These are phyloP conservation scores for Sebastes itinus DNA, from an alignment of 2,797 vertebrate species.

Conservation along the genomic window DNA sequence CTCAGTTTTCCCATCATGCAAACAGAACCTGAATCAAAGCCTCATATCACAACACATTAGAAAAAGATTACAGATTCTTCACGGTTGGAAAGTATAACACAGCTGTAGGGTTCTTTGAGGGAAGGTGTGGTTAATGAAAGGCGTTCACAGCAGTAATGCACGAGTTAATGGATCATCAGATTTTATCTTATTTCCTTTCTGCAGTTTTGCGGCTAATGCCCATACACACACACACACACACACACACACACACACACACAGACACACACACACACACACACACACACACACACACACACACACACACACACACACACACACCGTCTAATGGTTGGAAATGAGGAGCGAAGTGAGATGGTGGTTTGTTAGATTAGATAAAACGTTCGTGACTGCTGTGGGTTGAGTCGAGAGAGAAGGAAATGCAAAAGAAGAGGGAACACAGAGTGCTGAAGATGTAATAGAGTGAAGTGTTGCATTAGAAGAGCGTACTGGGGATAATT, in stretches of 20 bases:
- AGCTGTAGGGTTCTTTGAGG: not conserved
- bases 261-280: not conserved
- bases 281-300: not conserved
- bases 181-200: not conserved
- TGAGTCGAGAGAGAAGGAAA: not conserved
- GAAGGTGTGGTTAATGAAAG: not conserved
- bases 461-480: not conserved
- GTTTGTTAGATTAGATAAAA: slow-evolving; percentile 7
- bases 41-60: not conserved
- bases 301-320: not conserved
- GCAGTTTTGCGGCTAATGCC: not conserved
- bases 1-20: not conserved
- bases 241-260: not conserved
- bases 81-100: not conserved
- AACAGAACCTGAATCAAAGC: not conserved
- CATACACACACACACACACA: not conserved
- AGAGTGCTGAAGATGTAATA: not conserved
- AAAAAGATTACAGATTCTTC: not conserved
- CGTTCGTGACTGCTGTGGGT: not conserved
- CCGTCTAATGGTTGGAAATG: slow-evolving; percentile 12
- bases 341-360: not conserved
- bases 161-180: not conserved
- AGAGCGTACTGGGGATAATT: not conserved
- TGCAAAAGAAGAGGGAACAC: not conserved
- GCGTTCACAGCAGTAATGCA: not conserved